phyloP scores from a whole-genome alignment of 1,140 invertebrate species.

The Cydia pomonella region DNA sequence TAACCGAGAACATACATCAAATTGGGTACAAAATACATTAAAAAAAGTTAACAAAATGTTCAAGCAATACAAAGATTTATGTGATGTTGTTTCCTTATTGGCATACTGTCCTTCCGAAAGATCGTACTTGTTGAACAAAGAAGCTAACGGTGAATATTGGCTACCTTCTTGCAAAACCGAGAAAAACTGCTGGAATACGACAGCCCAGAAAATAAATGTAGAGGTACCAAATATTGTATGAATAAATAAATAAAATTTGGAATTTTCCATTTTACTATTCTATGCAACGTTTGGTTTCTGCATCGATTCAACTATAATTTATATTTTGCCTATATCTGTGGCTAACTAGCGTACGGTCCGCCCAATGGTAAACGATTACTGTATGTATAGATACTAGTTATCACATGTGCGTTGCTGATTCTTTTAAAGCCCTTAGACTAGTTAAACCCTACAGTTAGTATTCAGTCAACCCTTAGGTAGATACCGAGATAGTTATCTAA shows the following conservation, averaged over 20 bases:
- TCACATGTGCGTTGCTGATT: too few species aligned
- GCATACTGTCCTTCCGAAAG: constrained; percentile 56
- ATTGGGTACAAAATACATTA: background rate
- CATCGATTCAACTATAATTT: background rate
- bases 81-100: constrained; percentile 60
- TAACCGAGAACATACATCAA: background rate
- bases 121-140: constrained; percentile 54
- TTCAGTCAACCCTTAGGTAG: too few species aligned
- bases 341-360: background rate
- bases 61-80: constrained; percentile 58
- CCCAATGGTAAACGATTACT: background rate
- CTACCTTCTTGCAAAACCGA: constrained; percentile 58
- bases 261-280: background rate
- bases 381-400: background rate
- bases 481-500: too few species aligned
- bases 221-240: constrained; percentile 44
- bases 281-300: background rate
- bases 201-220: constrained; percentile 60
- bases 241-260: background rate
- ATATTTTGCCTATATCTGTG: background rate
- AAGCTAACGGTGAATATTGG: constrained; percentile 58
- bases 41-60: constrained; percentile 49
- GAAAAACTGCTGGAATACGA: constrained; percentile 61
- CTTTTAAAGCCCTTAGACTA: too few species aligned
- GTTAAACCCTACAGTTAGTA: too few species aligned